phyloP scores from a whole-genome alignment of 2,888 invertebrate species.

The Sphaerophoria rueppellii region DNA sequence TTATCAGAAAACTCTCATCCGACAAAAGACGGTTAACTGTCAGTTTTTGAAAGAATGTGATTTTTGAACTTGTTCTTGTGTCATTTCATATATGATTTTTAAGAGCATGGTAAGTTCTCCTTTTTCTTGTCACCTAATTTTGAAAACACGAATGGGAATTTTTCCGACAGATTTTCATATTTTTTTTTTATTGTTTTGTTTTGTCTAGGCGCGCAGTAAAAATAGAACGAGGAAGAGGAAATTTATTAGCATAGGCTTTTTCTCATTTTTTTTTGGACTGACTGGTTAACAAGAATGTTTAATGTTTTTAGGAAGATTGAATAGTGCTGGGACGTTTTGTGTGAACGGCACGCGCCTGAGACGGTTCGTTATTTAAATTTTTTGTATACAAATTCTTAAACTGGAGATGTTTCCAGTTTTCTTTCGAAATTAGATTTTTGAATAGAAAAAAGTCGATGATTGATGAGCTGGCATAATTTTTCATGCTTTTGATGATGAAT shows the following conservation, averaged over 20 bases:
- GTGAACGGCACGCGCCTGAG: constrained; percentile 4
- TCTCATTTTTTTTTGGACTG: constrained; percentile 5
- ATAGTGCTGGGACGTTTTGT: not conserved
- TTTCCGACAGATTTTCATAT: constrained; percentile 31
- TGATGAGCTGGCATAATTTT: too few relatives aligned
- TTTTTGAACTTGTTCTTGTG: constrained; percentile 27
- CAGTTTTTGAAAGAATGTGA: constrained; percentile 45
- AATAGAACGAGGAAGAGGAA: constrained; percentile 72
- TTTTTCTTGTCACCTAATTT: not conserved
- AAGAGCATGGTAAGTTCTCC: constrained; percentile 53
- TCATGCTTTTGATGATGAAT: too few relatives aligned
- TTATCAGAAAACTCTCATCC: not conserved
- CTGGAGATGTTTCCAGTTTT: too few relatives aligned
- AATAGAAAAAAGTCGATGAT: too few relatives aligned
- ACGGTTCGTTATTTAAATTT: too few relatives aligned
- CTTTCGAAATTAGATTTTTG: too few relatives aligned
- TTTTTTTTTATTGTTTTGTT: not conserved
- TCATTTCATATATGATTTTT: constrained; percentile 12
- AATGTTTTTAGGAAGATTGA: constrained; percentile 22
- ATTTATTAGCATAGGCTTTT: constrained; percentile 50
- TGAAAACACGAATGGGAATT: constrained; percentile 9
- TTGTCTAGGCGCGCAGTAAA: constrained; percentile 53
- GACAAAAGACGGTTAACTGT: constrained; percentile 27
- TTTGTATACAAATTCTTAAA: too few relatives aligned
- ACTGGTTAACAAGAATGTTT: constrained; percentile 13